phyloP scores from a whole-genome alignment of 2,888 invertebrate genomes.

The Gisinianus flammeolus region DNA sequence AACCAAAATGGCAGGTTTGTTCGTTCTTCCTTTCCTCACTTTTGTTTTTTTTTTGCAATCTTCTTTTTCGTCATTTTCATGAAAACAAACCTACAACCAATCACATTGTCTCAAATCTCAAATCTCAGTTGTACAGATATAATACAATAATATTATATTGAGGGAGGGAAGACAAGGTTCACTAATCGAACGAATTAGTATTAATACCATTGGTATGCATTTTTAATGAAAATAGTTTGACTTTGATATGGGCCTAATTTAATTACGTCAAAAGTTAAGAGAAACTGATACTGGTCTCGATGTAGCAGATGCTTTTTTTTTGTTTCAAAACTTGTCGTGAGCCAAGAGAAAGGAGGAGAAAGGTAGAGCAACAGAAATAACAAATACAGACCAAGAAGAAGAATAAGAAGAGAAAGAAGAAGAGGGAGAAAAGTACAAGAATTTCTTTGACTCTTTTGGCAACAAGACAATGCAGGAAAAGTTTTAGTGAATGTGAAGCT shows the following conservation, averaged over 20 bases:
- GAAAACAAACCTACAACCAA: neutral
- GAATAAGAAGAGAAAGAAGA: neutral
- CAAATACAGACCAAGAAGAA: too few species aligned
- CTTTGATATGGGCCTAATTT: too few species aligned
- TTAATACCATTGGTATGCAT: too few species aligned
- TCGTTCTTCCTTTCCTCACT: neutral
- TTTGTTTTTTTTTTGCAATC: neutral
- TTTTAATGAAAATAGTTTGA: too few species aligned
- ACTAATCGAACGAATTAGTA: too few species aligned
- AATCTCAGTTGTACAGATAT: neutral
- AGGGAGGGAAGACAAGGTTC: neutral
- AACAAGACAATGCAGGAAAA: too few species aligned
- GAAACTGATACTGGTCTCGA: too few species aligned
- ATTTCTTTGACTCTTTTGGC: too few species aligned
- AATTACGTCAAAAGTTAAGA: too few species aligned
- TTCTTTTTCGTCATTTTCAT: neutral
- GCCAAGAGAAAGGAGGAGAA: neutral
- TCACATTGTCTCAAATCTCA: neutral
- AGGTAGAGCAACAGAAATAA: too few species aligned
- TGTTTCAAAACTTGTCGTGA: neutral
- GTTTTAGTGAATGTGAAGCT: too few species aligned
- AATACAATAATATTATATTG: neutral
- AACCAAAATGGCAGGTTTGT: conserved; percentile 70
- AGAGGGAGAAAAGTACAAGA: neutral
- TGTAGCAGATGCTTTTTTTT: too few species aligned